These are phyloP conservation scores for Mirza zaza DNA, from an alignment of 2,113 vertebrate species.

Conservation along the genomic window DNA sequence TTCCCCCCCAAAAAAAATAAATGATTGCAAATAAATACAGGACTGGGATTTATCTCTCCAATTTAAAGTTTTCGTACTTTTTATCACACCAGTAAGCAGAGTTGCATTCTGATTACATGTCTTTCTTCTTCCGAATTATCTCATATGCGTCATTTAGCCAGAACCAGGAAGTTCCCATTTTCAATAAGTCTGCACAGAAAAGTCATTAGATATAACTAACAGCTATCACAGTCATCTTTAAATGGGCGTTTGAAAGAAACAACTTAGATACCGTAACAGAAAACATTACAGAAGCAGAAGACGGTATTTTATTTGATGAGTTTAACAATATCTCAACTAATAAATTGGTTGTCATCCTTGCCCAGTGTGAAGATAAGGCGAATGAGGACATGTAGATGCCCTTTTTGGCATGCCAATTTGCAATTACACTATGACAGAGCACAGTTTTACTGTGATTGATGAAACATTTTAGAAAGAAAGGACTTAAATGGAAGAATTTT, in stretches of 20 bases:
- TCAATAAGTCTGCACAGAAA: not conserved
- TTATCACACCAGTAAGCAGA: not conserved
- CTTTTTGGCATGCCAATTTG: slow-evolving; percentile 75
- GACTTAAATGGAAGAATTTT: slow-evolving; percentile 73
- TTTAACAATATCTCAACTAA: slow-evolving; percentile 81
- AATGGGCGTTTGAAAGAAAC: slow-evolving; percentile 56
- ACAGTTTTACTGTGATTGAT: slow-evolving; percentile 78
- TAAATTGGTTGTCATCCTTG: slow-evolving; percentile 81
- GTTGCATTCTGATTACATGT: not conserved
- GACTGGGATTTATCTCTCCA: not conserved
- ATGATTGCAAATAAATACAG: not conserved
- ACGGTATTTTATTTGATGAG: slow-evolving; percentile 78
- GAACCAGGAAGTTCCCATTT: not conserved
- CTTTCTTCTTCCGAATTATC: slow-evolving; percentile 22
- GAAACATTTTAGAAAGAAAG: slow-evolving; percentile 69
- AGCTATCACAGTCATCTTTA: slow-evolving; percentile 49
- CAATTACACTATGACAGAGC: slow-evolving; percentile 76
- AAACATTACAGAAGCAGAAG: slow-evolving; percentile 78
- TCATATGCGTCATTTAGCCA: not conserved
- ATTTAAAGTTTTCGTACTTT: slow-evolving; percentile 16
- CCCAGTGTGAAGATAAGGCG: slow-evolving; percentile 77
- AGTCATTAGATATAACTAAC: slow-evolving; percentile 63
- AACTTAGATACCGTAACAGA: slow-evolving; percentile 68
- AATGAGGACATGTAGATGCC: slow-evolving; percentile 59
- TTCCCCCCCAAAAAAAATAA: not conserved